These are phyloP conservation scores for Nemapogon koenigi DNA, from an alignment of 2,888 invertebrate genomes.

Conservation along the genomic window DNA sequence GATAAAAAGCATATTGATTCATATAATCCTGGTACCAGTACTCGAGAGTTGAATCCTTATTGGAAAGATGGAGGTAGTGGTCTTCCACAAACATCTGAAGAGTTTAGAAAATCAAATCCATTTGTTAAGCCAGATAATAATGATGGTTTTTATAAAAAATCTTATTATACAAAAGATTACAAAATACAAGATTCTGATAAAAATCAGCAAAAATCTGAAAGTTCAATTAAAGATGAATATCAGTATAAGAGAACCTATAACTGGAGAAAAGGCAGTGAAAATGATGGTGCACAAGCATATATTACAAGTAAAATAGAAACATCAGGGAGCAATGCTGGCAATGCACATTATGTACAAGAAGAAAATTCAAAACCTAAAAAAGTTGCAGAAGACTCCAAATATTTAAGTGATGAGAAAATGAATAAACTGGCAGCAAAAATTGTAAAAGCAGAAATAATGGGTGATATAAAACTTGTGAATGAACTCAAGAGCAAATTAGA, in stretches of 20 bases:
- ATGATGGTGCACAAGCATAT: slow-evolving; percentile 14
- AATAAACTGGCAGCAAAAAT: slow-evolving; percentile 91
- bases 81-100: slow-evolving; percentile 65
- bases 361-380: slow-evolving; percentile 10
- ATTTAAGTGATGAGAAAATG: slow-evolving; percentile 81
- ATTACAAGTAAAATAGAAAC: slow-evolving; percentile 11
- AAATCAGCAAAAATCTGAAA: background rate
- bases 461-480: slow-evolving; percentile 71
- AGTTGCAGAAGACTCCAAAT: slow-evolving; percentile 20
- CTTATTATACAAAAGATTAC: slow-evolving; percentile 13
- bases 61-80: slow-evolving; percentile 92
- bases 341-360: slow-evolving; percentile 5
- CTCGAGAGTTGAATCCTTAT: slow-evolving; percentile 86
- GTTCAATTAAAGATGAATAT: slow-evolving; percentile 16
- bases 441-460: slow-evolving; percentile 93
- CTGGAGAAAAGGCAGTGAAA: slow-evolving; percentile 12
- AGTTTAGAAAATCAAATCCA: slow-evolving; percentile 35
- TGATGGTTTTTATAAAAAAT: slow-evolving; percentile 29
- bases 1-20: slow-evolving; percentile 61
- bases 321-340: slow-evolving; percentile 4
- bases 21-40: slow-evolving; percentile 70
- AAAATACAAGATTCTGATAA: slow-evolving; percentile 15
- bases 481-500: slow-evolving; percentile 80
- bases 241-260: slow-evolving; percentile 11
- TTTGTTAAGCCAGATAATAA: slow-evolving; percentile 46